Evolutionary conservation across 2,113 vertebrate genomes (phyloP).

Genomic region (Archocentrus centrarchus): DNA sequence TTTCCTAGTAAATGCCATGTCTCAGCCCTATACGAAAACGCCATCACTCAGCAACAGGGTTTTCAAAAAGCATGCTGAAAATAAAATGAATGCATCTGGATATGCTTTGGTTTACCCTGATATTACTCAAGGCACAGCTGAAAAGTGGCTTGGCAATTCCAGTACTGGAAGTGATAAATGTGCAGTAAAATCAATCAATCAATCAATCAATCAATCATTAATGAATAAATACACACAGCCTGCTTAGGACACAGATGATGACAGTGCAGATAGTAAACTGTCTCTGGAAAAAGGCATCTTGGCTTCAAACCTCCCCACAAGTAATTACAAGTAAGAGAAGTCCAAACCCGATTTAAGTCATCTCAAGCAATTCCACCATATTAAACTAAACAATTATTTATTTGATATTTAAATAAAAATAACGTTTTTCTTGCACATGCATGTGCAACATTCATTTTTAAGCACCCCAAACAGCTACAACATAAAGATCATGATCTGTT

Average conservation of each 20-base stretch:
- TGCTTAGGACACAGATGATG: not conserved
- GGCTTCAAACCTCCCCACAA: not conserved
- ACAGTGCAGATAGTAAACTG: not conserved
- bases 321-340: not conserved
- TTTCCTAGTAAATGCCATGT: conserved; percentile 78
- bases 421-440: not conserved
- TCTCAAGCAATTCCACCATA: no score
- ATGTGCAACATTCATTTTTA: not conserved
- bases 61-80: conserved; percentile 43
- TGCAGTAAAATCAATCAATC: not conserved
- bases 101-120: conserved; percentile 24
- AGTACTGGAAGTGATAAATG: conserved; percentile 2
- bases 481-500: not conserved
- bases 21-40: conserved; percentile 58
- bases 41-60: conserved; percentile 62
- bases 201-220: not conserved
- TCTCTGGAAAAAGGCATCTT: not conserved
- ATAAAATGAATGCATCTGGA: conserved; percentile 29
- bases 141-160: conserved; percentile 9
- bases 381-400: not conserved
- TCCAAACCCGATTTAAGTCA: not conserved
- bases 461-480: not conserved
- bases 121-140: conserved; percentile 19
- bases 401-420: not conserved
- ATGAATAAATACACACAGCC: not conserved